Evolutionary conservation across 2,888 invertebrate genomes (phyloP), one percentile per base, ranked within the genome.

Genomic region (Melanostoma mellinum): DNA sequence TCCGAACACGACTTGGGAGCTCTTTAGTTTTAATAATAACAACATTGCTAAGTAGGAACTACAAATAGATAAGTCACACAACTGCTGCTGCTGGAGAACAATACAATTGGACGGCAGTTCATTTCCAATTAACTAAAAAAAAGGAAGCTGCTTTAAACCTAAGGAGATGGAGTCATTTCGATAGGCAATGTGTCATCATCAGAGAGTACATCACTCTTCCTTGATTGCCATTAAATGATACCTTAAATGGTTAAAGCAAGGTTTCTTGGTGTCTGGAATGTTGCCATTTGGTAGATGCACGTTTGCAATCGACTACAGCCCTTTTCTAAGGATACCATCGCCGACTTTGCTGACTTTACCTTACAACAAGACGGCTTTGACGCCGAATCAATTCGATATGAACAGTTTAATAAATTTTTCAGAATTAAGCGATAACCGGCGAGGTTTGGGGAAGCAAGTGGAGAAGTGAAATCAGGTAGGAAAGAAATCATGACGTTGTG

Each of bases 341-440:
- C 60, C 58, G 60, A 53, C 63, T 55, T 65, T 58, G 46, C 40
- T 50, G 75, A 38, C 61, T 73, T 20, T 30, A 56, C 33, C 55
- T 73, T 74, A 71, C 79, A 80, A 67, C 60, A 63, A 65, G 6
- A 63, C 60, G 72, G 63, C 73, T 74, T 68, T 74, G 74, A 56
- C 61, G 46, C 69, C 20, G 61, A 73, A 82, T 82, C 77, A 77
- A 77, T 77, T 77, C 82, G 65, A 82, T 77, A 74, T 69, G 65
- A 78, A 71, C 79, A 61, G 84, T 84, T 84, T 84, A 79, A 79
- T 84, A 84, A 84, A 84, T 84, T 84, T 84, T 79, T 60, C 74
- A 79, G 79, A 84, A 84, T 79, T 79, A 84, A 84, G 79, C 79
- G 84, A 84, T 84, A 79, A 79, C 79, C 79, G 40, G 65, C 1